A percentile compares a stretch with the other conserved stretches of the same genome.
phyloP scores from a whole-genome alignment of 2,888 invertebrate genomes.

The Atherix ibis region DNA sequence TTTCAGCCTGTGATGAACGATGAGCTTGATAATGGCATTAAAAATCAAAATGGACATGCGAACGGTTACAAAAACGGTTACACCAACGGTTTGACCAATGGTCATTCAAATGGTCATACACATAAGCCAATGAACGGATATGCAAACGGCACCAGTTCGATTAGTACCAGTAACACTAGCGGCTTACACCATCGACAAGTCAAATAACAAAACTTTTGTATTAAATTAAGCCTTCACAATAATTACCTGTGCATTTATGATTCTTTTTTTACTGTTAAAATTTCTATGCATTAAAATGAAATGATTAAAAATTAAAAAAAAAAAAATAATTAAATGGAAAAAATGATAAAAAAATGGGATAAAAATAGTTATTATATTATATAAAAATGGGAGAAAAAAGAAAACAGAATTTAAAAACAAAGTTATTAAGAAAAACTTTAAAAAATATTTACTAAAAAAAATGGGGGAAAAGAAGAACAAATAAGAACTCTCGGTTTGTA shows the following conservation, averaged over 20 bases:
- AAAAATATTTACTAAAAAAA: too few relatives aligned
- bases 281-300: conserved; percentile 2
- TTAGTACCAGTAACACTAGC: conserved; percentile 29
- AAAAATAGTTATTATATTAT: too few relatives aligned
- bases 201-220: conserved; percentile 30
- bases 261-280: too few relatives aligned
- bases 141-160: conserved; percentile 5
- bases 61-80: conserved; percentile 20
- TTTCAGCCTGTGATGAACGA: conserved; percentile 51
- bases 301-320: neutral
- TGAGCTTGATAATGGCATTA: conserved; percentile 23
- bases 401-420: neutral
- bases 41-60: conserved; percentile 16
- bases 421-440: too few relatives aligned
- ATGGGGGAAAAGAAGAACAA: too few relatives aligned
- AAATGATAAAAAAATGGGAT: neutral
- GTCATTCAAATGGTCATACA: conserved; percentile 19
- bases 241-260: too few relatives aligned
- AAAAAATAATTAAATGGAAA: neutral
- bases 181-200: conserved; percentile 32
- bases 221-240: too few relatives aligned
- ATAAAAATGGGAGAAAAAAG: neutral
- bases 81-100: conserved; percentile 20
- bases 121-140: conserved; percentile 19
- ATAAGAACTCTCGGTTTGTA: too few relatives aligned